phyloP scores from a whole-genome alignment of 2,797 vertebrate genomes.

The Philypnodon macrostomus region DNA sequence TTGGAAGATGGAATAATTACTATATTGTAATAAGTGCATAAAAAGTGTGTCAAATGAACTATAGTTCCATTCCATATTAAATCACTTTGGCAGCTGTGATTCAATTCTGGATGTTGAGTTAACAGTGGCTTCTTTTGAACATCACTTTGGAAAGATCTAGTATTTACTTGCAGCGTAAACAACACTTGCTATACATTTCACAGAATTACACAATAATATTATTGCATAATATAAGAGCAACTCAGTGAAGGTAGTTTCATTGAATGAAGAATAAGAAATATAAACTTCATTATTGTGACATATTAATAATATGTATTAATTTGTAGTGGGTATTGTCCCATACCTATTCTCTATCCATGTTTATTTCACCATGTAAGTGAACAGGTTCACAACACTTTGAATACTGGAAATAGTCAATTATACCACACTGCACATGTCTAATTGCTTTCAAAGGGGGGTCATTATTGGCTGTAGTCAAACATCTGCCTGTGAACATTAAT shows the following conservation, averaged over 20 bases:
- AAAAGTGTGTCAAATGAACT: neutral
- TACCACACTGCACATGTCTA: neutral
- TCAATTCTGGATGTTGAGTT: slow-evolving; percentile 4
- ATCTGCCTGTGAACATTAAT: slow-evolving; percentile 39
- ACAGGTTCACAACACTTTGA: neutral
- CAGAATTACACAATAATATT: neutral
- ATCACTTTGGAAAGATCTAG: neutral
- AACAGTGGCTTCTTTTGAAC: neutral
- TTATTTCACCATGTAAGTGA: too few relatives aligned
- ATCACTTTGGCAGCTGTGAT: neutral
- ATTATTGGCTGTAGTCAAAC: slow-evolving; percentile 14
- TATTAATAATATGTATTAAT: too few relatives aligned
- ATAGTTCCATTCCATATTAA: neutral
- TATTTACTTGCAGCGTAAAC: neutral
- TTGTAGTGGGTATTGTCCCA: too few relatives aligned
- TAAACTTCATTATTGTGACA: too few relatives aligned
- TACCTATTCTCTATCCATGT: too few relatives aligned
- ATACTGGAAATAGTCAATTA: neutral
- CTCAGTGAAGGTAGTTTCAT: too few relatives aligned
- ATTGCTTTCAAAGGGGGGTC: neutral
- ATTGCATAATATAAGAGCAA: too few relatives aligned
- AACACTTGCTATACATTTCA: neutral
- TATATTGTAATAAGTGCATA: neutral
- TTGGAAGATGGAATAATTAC: neutral
- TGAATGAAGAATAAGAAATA: too few relatives aligned